phyloP scores from a whole-genome alignment of 2,797 vertebrate species.

The Tadarida brasiliensis region DNA sequence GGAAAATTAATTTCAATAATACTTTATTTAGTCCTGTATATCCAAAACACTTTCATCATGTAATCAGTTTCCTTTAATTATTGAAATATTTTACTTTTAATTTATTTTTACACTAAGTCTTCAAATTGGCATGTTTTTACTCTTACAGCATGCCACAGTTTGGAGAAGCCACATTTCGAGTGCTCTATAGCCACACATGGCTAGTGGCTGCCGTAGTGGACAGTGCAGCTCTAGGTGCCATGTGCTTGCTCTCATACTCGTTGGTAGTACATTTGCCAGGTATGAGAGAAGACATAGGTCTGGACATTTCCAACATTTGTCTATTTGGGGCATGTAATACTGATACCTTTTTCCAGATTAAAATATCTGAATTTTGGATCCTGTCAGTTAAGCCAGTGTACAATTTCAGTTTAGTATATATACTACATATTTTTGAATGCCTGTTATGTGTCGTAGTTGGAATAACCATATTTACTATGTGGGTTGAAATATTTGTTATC shows the following conservation, averaged over 20 bases:
- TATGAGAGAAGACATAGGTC: neutral
- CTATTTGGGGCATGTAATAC: neutral
- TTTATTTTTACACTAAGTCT: neutral
- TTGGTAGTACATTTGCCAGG: neutral
- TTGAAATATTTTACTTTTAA: neutral
- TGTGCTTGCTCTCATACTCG: neutral
- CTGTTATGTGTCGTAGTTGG: neutral
- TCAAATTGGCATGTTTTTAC: neutral
- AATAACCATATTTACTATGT: conserved; percentile 31
- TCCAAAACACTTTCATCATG: neutral
- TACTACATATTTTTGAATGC: neutral
- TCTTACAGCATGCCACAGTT: neutral
- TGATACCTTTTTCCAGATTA: conserved; percentile 13
- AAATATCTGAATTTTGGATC: neutral
- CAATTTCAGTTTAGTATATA: neutral
- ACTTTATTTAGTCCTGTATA: neutral
- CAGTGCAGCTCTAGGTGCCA: neutral
- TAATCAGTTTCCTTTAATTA: conserved; percentile 6
- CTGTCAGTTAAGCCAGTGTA: neutral
- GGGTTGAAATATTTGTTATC: conserved; percentile 66
- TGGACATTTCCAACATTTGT: neutral
- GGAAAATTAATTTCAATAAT: conserved; percentile 21
- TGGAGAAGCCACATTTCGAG: neutral
- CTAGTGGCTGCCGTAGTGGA: neutral
- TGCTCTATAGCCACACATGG: neutral